Conservation (phyloP, 1,140 invertebrate genomes). For the Berghia stephanieae region DNA sequence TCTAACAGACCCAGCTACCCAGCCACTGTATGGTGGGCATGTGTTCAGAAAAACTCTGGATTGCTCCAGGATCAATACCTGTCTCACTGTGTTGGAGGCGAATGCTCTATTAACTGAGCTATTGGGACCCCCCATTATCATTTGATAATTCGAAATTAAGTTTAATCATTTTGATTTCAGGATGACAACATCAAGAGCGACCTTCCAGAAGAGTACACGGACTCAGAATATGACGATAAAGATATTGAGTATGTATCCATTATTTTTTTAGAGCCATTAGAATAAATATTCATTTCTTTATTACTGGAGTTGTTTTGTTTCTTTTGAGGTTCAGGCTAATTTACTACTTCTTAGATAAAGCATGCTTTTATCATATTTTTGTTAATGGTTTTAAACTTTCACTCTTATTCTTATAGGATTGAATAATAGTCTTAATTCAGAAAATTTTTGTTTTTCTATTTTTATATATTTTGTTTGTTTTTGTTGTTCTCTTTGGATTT, state of each 20-base stretch:
- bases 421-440: not conserved
- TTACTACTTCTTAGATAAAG: not conserved
- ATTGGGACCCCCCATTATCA: no score
- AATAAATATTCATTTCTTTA: not conserved
- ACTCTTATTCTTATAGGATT: not conserved
- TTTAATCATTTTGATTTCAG: no score
- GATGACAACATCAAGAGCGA: constrained; percentile 54
- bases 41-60: no score
- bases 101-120: no score
- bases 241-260: constrained; percentile 51
- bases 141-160: no score
- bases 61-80: no score
- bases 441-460: not conserved
- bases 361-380: not conserved
- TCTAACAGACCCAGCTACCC: no score
- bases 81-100: no score
- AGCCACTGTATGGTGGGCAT: no score
- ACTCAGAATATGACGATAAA: constrained; percentile 49
- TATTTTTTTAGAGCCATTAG: not conserved
- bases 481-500: not conserved
- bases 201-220: constrained; percentile 49
- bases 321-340: not conserved
- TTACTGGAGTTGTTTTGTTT: not conserved
- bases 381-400: not conserved
- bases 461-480: not conserved